Percentiles rank a stretch among this genome's conserved stretches.
Conservation (phyloP, 1,140 invertebrate species). For the Caenorhabditis tropicalis region DNA sequence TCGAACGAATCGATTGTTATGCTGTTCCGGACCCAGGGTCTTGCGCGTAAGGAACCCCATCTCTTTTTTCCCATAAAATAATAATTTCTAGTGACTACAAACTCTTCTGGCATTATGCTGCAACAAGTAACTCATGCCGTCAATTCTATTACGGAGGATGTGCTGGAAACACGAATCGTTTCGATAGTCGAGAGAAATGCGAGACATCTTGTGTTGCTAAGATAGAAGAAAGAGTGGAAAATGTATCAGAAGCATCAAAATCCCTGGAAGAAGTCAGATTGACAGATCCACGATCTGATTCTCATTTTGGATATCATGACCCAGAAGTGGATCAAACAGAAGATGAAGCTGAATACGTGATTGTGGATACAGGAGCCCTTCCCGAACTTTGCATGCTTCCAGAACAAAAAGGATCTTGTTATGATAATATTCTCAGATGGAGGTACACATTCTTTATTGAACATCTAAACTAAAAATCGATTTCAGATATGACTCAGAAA, state of each 20-base stretch:
- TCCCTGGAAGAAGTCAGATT: not conserved
- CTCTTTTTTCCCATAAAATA: not conserved
- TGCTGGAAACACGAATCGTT: constrained; percentile 72
- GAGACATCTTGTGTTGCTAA: constrained; percentile 46
- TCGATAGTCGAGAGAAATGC: constrained; percentile 62
- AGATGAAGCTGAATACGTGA: constrained; percentile 13
- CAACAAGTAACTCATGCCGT: constrained; percentile 10
- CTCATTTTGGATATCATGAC: constrained; percentile 1
- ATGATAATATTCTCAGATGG: constrained; percentile 60
- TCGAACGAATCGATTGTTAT: not conserved
- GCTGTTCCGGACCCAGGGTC: constrained; percentile 3
- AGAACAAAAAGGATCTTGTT: constrained; percentile 69
- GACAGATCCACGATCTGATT: not conserved
- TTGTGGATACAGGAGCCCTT: constrained; percentile 25
- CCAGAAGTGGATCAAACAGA: not conserved
- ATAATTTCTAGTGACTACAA: constrained; percentile 20
- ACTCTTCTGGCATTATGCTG: constrained; percentile 39
- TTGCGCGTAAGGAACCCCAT: constrained; percentile 16
- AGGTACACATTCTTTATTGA: not conserved
- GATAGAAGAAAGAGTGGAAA: constrained; percentile 16
- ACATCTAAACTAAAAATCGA: not conserved
- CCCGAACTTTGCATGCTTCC: constrained; percentile 66
- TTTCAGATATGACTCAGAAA: constrained; percentile 64
- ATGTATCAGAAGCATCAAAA: not conserved
- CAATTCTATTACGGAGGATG: constrained; percentile 55